Conservation (phyloP, 1,140 invertebrate species). For the Magallana ariakensis region DNA sequence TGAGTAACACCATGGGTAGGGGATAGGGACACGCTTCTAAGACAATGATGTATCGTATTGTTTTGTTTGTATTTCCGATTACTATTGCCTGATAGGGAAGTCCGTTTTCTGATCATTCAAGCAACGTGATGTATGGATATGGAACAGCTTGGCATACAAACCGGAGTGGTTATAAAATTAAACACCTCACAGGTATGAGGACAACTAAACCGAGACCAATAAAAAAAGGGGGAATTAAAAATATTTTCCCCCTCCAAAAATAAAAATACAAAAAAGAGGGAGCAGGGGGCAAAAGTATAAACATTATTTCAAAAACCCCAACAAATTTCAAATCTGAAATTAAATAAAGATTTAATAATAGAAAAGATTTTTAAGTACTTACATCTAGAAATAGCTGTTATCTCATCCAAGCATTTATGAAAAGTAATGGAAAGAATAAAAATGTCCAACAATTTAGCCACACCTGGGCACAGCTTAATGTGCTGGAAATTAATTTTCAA, state of each 20-base stretch:
- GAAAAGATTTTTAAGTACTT: slow-evolving; percentile 5
- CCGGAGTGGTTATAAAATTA: slow-evolving; percentile 21
- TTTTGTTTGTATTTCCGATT: slow-evolving; percentile 22
- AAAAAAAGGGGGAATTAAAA: background rate
- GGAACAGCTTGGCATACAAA: slow-evolving; percentile 27
- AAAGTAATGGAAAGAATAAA: background rate
- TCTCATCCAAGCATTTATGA: background rate
- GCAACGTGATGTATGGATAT: slow-evolving; percentile 22
- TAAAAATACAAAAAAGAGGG: background rate
- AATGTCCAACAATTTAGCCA: slow-evolving; percentile 6
- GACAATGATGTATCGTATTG: slow-evolving; percentile 13
- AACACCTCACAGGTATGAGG: background rate
- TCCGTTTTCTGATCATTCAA: background rate
- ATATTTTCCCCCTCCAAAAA: background rate
- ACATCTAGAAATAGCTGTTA: background rate
- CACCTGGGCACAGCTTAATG: background rate
- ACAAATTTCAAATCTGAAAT: background rate
- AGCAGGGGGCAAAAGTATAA: too few relatives aligned
- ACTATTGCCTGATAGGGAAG: background rate
- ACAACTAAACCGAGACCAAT: background rate
- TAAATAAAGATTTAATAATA: background rate
- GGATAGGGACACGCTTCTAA: background rate
- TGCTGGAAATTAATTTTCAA: slow-evolving; percentile 22
- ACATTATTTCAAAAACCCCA: too few relatives aligned
- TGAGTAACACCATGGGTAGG: background rate